A percentile compares a stretch with the other conserved stretches of the same genome.
Conservation (phyloP, 2,113 vertebrate species). For the Phrynocephalus versicolor region DNA sequence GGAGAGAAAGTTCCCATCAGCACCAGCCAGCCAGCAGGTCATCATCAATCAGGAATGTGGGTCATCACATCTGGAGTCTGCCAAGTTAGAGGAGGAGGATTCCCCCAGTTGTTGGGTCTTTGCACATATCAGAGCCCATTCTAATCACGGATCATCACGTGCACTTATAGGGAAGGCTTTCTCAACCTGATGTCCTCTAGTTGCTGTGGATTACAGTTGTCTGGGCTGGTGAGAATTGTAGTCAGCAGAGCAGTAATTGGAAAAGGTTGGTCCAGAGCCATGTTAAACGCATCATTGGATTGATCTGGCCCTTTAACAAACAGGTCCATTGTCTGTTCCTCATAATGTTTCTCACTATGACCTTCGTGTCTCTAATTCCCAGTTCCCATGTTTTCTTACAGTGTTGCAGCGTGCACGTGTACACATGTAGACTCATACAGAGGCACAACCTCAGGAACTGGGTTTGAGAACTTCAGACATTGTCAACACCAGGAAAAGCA, state of each 20-base stretch:
- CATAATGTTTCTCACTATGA: neutral
- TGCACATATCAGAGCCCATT: neutral
- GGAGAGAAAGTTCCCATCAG: no score
- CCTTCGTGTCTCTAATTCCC: neutral
- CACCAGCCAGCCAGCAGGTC: no score
- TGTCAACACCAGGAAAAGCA: neutral
- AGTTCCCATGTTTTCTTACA: neutral
- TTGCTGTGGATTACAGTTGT: neutral
- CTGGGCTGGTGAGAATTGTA: neutral
- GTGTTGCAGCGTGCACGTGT: no score
- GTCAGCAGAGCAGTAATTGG: neutral
- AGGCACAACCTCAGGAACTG: neutral
- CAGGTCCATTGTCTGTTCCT: neutral
- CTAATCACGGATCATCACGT: no score
- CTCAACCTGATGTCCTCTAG: neutral
- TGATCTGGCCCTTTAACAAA: neutral
- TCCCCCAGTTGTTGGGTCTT: neutral
- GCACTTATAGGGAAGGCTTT: neutral
- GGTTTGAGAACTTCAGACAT: neutral
- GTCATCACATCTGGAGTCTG: no score
- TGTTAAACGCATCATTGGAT: neutral
- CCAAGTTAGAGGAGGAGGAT: no score
- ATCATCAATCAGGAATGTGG: no score
- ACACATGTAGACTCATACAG: neutral
- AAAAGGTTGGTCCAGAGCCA: neutral